These are phyloP conservation scores for Melanostigma gelatinosum DNA, from an alignment of 2,113 vertebrate species.

Conservation along the genomic window DNA sequence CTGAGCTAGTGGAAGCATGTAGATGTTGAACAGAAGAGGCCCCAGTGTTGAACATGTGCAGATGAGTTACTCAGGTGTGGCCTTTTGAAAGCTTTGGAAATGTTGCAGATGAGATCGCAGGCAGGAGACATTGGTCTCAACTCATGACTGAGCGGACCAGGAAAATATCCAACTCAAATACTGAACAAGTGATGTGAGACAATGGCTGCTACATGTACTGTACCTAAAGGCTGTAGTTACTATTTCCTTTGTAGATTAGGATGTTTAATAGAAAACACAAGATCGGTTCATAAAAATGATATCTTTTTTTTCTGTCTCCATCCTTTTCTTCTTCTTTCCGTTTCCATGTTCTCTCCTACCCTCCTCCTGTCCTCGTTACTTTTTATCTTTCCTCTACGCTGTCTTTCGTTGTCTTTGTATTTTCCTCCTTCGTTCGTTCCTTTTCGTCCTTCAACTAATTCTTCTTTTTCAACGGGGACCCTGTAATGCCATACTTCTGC, in stretches of 20 bases:
- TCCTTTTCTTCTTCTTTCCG: background rate
- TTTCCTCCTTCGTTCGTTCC: background rate
- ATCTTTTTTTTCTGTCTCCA: background rate
- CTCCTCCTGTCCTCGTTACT: background rate
- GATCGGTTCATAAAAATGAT: background rate
- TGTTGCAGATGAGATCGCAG: constrained; percentile 33
- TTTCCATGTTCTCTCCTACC: background rate
- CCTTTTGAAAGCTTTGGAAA: constrained; percentile 31
- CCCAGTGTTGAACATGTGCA: background rate
- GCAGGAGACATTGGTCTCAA: constrained; percentile 33
- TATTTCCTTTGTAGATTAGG: background rate
- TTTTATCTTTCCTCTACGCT: background rate
- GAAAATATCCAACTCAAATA: constrained; percentile 24
- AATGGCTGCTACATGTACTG: background rate
- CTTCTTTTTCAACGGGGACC: background rate
- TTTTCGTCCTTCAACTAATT: background rate
- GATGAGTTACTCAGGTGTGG: constrained; percentile 65
- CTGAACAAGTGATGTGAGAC: background rate
- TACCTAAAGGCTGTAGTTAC: background rate
- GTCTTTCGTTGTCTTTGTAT: background rate
- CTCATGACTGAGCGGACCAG: constrained; percentile 15
- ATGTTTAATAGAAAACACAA: background rate
- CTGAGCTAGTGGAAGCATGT: too few relatives aligned
- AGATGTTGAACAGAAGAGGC: too few relatives aligned
- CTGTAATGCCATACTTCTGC: background rate